Evolutionary conservation across 2,113 vertebrate species (phyloP), one percentile per base, ranked within the genome.

Genomic region (Hippocampus zosterae): DNA sequence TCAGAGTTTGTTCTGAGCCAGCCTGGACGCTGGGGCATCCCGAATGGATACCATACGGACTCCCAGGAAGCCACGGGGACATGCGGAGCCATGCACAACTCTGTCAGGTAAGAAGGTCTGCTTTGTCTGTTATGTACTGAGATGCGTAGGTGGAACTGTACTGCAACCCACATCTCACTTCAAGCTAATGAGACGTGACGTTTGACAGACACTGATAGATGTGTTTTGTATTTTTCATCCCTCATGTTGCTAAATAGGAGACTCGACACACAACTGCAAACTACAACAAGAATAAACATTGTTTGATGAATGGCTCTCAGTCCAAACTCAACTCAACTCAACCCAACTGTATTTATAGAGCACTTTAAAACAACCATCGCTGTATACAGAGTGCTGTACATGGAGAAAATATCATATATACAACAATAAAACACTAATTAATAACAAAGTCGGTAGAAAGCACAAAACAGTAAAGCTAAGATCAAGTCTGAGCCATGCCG

Each of bases 1-100:
- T 98, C 96, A 0, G 96, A 98, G 89, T 97, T 96, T 0, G 94
- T 96, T 69, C 91, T 98, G 85, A 96, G 95, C 77, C 91, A 92
- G 44, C 88, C 93, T 21, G 93, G 94, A 65, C 85, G 95, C 80
- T 94, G 92, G 68, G 81, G 78, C 82, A 85, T 96, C 75, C 93
- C 94, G 3, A 98, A 98, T 21, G 96, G 96, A 25, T 97, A 95
- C 89, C 94, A 96, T 0, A 73, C 76, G 44, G 90, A 90, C 37
- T 64, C 88, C 69, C 92, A 92, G 5, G 87, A 84, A 16, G 76
- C 86, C 0, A 80, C 86, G 25, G 94, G 95, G 50, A 91, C 92
- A 16, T 79, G 90, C 0, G 91, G 91, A 76, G 92, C 91, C 83
- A 90, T 97, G 82, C 89, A 92, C 71, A 96, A 91, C 89, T 96